Base-by-base conservation (phyloP, 2,797 vertebrate species). In the Myoxocephalus aenaeus region DNA sequence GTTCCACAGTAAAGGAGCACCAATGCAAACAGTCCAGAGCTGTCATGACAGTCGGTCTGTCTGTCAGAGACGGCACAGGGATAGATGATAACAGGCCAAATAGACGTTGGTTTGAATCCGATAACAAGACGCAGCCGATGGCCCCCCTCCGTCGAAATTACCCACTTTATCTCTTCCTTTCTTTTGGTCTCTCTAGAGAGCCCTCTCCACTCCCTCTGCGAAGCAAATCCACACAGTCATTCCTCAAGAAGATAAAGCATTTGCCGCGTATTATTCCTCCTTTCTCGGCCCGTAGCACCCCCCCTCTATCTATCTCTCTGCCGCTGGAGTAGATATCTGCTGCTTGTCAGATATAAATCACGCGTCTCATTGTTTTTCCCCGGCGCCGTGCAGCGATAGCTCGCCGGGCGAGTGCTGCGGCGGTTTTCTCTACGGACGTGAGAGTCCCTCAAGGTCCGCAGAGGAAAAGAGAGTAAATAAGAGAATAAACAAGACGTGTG, bases 261-360 rank as follows among this genome's bases (percentile, higher is more conserved):
- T 79, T 69, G 59, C 59, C 0, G 50, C 48, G 65, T 67, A 76
- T 85, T 81, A 78, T 79, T 79, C 73, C 77, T 82, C 76, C 65
- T 48, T 53, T 69, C 46, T 25, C 48, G 36, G 18, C 29, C 50
- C 29, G 20, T 7, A 44, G 11, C 32, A n/a, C 44, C 20, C 20
- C 66, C n/a, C 14, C 75, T 48, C 54, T 36, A 65, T 73, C 68
- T 66, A 51, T 84, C 81, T 56, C 61, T 57, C 44, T 56, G 75
- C 72, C 11, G 20, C 74, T 73, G 77, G 78, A 81, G 76, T 63
- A 63, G 53, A 70, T 61, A 46, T 59, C n/a, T 36, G 14, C 68
- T 20, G 42, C 85, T 88, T 88, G 80, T 88, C 86, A 83, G 85
- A 89, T 86, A 81, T 66, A 77, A 71, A 91, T 84, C 81, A 77